Conservation (phyloP, 2,888 invertebrate species). For the Liodrosophila aerea region DNA sequence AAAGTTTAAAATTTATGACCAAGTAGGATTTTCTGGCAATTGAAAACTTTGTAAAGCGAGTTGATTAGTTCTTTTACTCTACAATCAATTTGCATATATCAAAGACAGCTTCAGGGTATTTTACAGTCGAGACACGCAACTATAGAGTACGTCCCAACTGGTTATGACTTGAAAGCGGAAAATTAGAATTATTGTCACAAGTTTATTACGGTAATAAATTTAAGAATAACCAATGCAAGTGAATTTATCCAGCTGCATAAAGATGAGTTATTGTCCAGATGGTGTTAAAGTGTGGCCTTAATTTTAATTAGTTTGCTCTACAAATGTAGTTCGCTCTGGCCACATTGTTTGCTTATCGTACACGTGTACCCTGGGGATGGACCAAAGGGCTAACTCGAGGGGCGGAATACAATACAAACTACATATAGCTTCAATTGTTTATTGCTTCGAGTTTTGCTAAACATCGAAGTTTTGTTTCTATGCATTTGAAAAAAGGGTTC, state of each 20-base stretch:
- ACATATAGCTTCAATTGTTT: slow-evolving; percentile 38
- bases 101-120: too few species aligned
- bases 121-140: too few species aligned
- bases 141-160: too few species aligned
- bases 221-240: slow-evolving; percentile 46
- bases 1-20: too few species aligned
- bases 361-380: slow-evolving; percentile 17
- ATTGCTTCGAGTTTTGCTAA: neutral
- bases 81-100: too few species aligned
- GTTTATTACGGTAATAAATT: slow-evolving; percentile 68
- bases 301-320: slow-evolving; percentile 70
- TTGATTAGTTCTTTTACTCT: too few species aligned
- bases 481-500: slow-evolving; percentile 19
- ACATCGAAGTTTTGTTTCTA: slow-evolving; percentile 24
- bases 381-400: too few species aligned
- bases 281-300: slow-evolving; percentile 62
- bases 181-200: slow-evolving; percentile 67
- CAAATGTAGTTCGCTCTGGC: slow-evolving; percentile 29
- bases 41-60: too few species aligned
- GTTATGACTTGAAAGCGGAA: slow-evolving; percentile 51
- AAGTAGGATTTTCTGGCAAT: too few species aligned
- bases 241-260: slow-evolving; percentile 51
- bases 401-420: slow-evolving; percentile 25
- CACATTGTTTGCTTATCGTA: slow-evolving; percentile 26
- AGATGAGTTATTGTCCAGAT: slow-evolving; percentile 59